Evolutionary conservation across 2,888 invertebrate species (phyloP), one percentile per base, ranked within the genome.

Genomic region (Odontomyia ornata): DNA sequence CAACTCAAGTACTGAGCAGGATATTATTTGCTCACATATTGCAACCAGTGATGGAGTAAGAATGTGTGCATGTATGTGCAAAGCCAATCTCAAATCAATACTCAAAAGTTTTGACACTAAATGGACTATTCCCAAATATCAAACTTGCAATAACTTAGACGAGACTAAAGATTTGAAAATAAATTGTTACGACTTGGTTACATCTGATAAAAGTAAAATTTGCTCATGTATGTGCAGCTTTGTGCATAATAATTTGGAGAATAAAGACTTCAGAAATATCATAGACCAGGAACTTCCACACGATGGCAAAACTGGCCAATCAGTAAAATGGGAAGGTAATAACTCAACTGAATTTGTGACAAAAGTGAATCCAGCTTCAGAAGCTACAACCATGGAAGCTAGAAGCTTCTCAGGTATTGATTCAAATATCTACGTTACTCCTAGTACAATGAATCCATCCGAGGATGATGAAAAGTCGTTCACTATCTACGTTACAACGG

Each of bases 21-120:
- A 69, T 25, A 47, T 69, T 46, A 69, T 69, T 47, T 69, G 69
- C 43, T 69, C 69, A 1, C 46, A 69, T 25, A 18, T 69, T 13
- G 25, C 69, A 11, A 69, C 69, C 5, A 69, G 69, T 25, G 69
- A 69, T 47, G 69, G 69, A 11, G 23, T 69, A 25, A n/a, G 69
- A 11, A 69, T 69, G 69, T 69, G 69, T 25, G 69, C 69, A 1
- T 69, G 69, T 46, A 47, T 47, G 47, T 69, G 69, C 25, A n/a
- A 69, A 46, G 43, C 69, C 1, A 47, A 69, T 46, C 23, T 69
- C 7, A 47, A 69, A 23, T 23, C 18, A 25, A 15, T 69, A 15
- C n/a, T 43, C 25, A 30, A 69, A 18, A 43, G 43, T 27, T n/a
- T 5, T 69, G 47, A 69, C 0, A 23, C 21, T 1, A 69, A 2